A percentile compares a stretch with the other conserved stretches of the same genome.
phyloP scores from a whole-genome alignment of 2,888 invertebrate genomes.

The Nysson spinosus region DNA sequence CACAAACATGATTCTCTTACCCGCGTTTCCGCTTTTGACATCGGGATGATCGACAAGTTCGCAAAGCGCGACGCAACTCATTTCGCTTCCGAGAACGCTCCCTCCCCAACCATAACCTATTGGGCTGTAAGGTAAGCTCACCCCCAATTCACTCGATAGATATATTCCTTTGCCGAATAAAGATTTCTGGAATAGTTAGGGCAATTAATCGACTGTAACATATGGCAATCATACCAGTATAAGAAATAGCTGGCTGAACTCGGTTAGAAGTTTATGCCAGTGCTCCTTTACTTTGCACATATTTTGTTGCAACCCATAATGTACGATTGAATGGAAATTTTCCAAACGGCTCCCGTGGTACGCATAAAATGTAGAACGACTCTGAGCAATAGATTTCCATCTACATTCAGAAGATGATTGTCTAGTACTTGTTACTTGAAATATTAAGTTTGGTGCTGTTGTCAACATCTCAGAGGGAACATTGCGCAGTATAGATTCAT shows the following conservation, averaged over 20 bases:
- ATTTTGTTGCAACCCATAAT: constrained; percentile 87
- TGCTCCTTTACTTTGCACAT: constrained; percentile 80
- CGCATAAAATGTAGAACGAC: constrained; percentile 82
- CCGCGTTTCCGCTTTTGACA: constrained; percentile 76
- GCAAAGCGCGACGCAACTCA: constrained; percentile 88
- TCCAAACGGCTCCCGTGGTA: constrained; percentile 90
- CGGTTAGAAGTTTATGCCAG: too few species aligned
- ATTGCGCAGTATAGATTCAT: constrained; percentile 79
- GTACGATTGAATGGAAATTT: constrained; percentile 89
- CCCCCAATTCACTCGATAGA: constrained; percentile 85
- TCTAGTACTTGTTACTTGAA: constrained; percentile 81
- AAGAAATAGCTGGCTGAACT: too few species aligned
- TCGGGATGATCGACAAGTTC: constrained; percentile 87
- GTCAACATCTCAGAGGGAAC: constrained; percentile 78
- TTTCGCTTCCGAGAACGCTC: constrained; percentile 85
- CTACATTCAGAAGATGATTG: constrained; percentile 80
- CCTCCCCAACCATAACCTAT: constrained; percentile 87
- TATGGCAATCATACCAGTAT: too few species aligned
- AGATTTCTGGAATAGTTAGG: constrained; percentile 44
- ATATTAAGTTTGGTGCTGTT: constrained; percentile 83
- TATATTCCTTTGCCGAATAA: constrained; percentile 86
- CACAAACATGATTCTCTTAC: too few species aligned
- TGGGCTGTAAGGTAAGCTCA: constrained; percentile 86
- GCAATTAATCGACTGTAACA: background rate
- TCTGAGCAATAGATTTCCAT: constrained; percentile 81